Conservation (phyloP, 2,888 invertebrate species). For the Acanthosepion pharaonis region DNA sequence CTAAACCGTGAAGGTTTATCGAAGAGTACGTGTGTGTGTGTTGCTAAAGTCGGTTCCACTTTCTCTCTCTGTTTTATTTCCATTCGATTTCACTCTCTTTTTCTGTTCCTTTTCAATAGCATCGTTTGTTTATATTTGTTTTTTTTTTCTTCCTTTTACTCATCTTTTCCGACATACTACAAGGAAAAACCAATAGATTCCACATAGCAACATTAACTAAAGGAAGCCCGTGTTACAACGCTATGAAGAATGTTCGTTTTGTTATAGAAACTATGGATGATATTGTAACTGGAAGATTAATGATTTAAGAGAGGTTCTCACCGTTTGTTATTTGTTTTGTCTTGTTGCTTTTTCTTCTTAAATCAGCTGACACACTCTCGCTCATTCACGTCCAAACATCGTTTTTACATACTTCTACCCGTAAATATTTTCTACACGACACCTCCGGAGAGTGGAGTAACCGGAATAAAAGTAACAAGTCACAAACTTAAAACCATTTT, state of each 20-base stretch:
- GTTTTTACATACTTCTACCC: no score
- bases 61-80: not conserved
- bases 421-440: no score
- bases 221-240: not conserved
- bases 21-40: not conserved
- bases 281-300: not conserved
- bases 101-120: no score
- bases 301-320: not conserved
- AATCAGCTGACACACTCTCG: not conserved
- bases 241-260: not conserved
- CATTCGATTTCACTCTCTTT: not conserved
- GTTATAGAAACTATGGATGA: not conserved
- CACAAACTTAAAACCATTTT: no score
- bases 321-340: no score
- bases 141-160: not conserved
- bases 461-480: no score
- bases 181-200: not conserved
- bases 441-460: no score
- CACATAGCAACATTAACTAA: not conserved
- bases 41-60: not conserved
- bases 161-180: not conserved
- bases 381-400: not conserved
- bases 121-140: not conserved
- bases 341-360: not conserved
- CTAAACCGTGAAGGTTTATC: not conserved